phyloP scores from a whole-genome alignment of 2,888 invertebrate species.

The Lamellibrachia columna region DNA sequence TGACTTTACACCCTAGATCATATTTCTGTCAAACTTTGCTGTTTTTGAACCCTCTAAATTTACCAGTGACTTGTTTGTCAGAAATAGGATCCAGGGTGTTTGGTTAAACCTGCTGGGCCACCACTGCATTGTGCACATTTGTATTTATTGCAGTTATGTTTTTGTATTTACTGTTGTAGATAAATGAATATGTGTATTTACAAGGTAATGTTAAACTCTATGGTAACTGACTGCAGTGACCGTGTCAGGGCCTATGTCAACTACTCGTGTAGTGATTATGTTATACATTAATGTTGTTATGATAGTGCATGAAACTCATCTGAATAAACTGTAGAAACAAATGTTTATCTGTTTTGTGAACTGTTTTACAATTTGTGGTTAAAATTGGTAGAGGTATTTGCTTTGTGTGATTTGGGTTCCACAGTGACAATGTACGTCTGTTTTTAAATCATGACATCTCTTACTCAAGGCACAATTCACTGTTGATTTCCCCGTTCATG shows the following conservation, averaged over 20 bases:
- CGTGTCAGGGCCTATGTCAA: background rate
- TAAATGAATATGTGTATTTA: background rate
- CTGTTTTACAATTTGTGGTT: background rate
- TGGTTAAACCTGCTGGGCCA: too few species aligned
- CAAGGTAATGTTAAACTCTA: background rate
- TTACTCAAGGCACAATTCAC: too few species aligned
- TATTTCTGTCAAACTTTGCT: background rate
- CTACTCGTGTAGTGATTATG: background rate
- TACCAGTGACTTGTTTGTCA: background rate
- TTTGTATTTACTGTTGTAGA: constrained; percentile 13
- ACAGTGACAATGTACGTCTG: too few species aligned
- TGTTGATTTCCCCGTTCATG: too few species aligned
- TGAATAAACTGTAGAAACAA: background rate
- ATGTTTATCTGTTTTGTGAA: background rate
- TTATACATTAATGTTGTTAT: background rate
- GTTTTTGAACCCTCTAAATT: background rate
- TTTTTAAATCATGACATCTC: too few species aligned
- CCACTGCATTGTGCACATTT: background rate
- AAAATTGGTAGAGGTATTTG: too few species aligned
- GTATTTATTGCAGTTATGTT: background rate
- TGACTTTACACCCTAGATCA: background rate
- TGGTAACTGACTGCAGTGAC: background rate
- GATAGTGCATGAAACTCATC: background rate
- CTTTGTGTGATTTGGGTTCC: too few species aligned
- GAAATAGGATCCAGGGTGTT: background rate